Evolutionary conservation across 2,888 invertebrate species (phyloP).

Genomic region (Diarsia mendica): DNA sequence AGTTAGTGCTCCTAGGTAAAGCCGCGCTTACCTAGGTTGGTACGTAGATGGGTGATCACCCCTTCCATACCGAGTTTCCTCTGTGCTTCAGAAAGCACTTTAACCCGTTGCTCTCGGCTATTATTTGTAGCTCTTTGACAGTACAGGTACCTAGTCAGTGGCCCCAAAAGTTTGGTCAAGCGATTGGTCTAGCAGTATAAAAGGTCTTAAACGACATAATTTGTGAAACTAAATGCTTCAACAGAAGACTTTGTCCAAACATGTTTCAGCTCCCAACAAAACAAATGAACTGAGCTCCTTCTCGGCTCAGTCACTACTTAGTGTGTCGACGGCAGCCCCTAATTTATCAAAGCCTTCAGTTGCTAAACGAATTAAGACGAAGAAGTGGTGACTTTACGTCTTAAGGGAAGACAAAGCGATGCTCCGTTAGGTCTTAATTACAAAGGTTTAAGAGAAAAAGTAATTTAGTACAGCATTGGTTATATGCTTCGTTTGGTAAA

Average conservation of each 20-base stretch:
- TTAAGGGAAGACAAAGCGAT: constrained; percentile 30
- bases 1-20: background rate
- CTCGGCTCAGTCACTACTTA: background rate
- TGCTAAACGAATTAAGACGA: constrained; percentile 41
- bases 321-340: background rate
- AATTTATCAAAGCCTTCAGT: constrained; percentile 38
- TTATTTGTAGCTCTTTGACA: background rate
- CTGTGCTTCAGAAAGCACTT: background rate
- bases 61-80: background rate
- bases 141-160: no score
- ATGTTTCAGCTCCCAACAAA: background rate
- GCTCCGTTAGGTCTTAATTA: constrained; percentile 44
- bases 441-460: constrained; percentile 25
- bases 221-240: background rate
- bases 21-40: no score
- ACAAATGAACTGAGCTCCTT: constrained; percentile 9
- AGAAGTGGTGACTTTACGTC: constrained; percentile 27
- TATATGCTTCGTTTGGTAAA: background rate
- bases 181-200: no score
- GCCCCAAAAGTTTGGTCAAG: no score
- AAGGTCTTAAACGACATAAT: no score
- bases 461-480: constrained; percentile 5
- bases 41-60: background rate
- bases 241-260: background rate
- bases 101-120: no score